These are phyloP conservation scores for Cheilosia grossa DNA, from an alignment of 2,888 invertebrate species.

Conservation along the genomic window DNA sequence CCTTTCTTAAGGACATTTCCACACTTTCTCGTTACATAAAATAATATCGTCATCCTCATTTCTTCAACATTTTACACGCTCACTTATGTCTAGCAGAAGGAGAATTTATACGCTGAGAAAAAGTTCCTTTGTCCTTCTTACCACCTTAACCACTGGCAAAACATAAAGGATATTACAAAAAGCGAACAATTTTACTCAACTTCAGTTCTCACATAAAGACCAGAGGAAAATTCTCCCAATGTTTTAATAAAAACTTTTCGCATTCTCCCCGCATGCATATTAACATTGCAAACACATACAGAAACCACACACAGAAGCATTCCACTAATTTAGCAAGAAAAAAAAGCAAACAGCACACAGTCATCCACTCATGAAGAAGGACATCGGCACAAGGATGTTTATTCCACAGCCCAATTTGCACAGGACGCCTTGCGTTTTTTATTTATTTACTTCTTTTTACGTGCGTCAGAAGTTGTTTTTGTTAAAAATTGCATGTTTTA, in stretches of 20 bases:
- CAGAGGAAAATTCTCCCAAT: slow-evolving; percentile 8
- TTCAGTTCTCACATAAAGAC: slow-evolving; percentile 5
- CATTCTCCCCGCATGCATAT: slow-evolving; percentile 25
- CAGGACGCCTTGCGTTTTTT: slow-evolving; percentile 21
- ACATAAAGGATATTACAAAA: slow-evolving; percentile 51
- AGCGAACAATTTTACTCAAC: slow-evolving; percentile 23
- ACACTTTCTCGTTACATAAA: slow-evolving; percentile 15
- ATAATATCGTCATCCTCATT: slow-evolving; percentile 9
- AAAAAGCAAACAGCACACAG: background rate
- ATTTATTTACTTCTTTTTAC: slow-evolving; percentile 12
- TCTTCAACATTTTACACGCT: slow-evolving; percentile 34
- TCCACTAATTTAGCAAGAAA: slow-evolving; percentile 38
- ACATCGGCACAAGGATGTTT: slow-evolving; percentile 38
- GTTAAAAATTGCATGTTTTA: slow-evolving; percentile 29
- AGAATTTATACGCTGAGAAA: background rate
- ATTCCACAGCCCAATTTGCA: slow-evolving; percentile 6
- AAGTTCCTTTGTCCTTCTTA: slow-evolving; percentile 27
- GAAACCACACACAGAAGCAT: slow-evolving; percentile 29
- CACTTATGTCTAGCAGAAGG: slow-evolving; percentile 15
- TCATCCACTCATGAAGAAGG: slow-evolving; percentile 7
- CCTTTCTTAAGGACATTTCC: slow-evolving; percentile 38
- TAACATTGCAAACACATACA: slow-evolving; percentile 13
- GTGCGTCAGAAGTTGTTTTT: slow-evolving; percentile 37
- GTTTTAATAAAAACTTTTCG: slow-evolving; percentile 36
- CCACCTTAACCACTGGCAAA: slow-evolving; percentile 33